Percentiles rank a stretch among this genome's conserved stretches.
phyloP scores from a whole-genome alignment of 2,113 vertebrate species.

The Microcebus griseorufus region DNA sequence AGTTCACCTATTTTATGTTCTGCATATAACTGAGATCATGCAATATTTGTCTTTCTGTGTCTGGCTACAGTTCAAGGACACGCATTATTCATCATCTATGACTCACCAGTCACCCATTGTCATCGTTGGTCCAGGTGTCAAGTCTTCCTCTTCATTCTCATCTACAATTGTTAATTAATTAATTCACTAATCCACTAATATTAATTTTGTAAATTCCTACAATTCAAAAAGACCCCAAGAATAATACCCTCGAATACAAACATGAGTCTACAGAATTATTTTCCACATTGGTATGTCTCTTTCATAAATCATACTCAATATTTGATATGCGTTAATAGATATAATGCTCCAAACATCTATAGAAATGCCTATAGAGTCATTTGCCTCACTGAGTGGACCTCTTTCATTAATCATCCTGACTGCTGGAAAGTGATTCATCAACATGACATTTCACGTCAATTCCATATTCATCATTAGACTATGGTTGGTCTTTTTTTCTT shows the following conservation, averaged over 20 bases:
- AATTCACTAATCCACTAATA: neutral
- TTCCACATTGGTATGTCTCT: neutral
- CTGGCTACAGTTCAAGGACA: neutral
- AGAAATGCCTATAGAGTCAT: neutral
- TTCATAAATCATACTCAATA: neutral
- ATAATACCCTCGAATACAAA: neutral
- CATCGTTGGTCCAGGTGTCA: too few relatives aligned
- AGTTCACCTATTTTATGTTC: neutral
- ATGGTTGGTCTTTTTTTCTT: neutral
- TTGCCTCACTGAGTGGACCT: neutral
- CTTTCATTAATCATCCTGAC: neutral
- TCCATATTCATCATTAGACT: neutral
- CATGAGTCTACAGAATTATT: neutral
- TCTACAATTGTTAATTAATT: neutral
- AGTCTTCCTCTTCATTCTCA: too few relatives aligned
- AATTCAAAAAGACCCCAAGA: neutral
- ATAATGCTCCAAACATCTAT: neutral
- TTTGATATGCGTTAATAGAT: neutral
- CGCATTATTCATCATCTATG: neutral
- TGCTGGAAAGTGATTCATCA: too few relatives aligned
- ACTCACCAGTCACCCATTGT: too few relatives aligned
- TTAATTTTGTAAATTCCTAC: neutral
- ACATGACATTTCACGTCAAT: neutral
- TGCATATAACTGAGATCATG: too few relatives aligned
- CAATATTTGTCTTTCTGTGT: too few relatives aligned